Evolutionary conservation across 2,113 vertebrate genomes (phyloP), one percentile per base, ranked within the genome.

Genomic region (Pachypanchax playfairii): DNA sequence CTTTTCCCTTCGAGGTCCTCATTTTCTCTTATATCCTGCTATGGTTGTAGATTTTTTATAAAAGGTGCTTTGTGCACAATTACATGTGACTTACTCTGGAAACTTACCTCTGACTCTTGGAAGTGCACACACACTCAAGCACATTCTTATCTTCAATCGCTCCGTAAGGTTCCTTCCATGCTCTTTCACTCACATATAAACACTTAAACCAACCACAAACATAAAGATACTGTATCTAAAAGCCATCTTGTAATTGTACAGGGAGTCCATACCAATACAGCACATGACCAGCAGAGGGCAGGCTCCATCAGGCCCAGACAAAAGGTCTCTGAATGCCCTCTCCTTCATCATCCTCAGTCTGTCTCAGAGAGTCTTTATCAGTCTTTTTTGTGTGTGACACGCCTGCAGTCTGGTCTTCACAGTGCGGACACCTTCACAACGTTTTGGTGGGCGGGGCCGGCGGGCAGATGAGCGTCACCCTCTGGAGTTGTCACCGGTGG

Each of bases 401-500:
- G 43, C 42, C 66, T 50, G 54, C 58, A 50, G 68, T 49, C 61
- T 28, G 46, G 73, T 79, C 76, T 65, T 95, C 92, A 99, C 95
- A 98, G 93, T 63, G 96, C 95, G 0, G 96, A 99, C 78, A 98
- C 96, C 91, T 99, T 98, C 84, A 98, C 97, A 60, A 98, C 86
- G 62, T 94, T 97, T 85, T 72, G 87, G 68, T 83, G 90, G 91
- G 84, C 15, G 65, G 93, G 90, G 72, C 68, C 83, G 9, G 92
- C 65, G 1, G 93, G 91, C 15, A 93, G 80, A 18, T 86, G 92
- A 29, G 91, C 92, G 0, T 91, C 90, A 0, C 86, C 88, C 44
- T 96, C 95, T 0, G 95, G 94, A 4, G 91, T 95, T 11, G 95
- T 93, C 2, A 92, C 93, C 0, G 95, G 96, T 0, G 96, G 94